Evolutionary conservation across 2,888 invertebrate genomes (phyloP), one percentile per base, ranked within the genome.

Genomic region (Catocala nupta): DNA sequence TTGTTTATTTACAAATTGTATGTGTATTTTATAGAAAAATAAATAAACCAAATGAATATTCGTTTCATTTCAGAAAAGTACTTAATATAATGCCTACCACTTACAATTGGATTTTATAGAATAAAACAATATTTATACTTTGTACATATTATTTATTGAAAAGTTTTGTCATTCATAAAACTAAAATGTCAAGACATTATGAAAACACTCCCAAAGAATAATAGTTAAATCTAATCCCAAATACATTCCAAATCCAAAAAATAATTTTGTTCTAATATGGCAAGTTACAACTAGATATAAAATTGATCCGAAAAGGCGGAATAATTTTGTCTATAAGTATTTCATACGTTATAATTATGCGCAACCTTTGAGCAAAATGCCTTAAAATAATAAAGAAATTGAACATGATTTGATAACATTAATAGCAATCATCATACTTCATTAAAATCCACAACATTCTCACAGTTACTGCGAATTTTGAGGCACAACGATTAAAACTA

Each of bases 1-100:
- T 91, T 92, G 93, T 91, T 93, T 94, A 93, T 93, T 94, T 94
- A 94, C 93, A 94, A 91, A 93, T 89, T 92, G 91, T 93, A 93
- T 92, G 94, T 93, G 93, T 94, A 93, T 94, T 94, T 94, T 93
- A 89, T 92, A 93, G 87, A 90, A 93, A 93, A 94, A 90, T 90
- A 91, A 91, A 91, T 84, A 88, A 87, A 90, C 83, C 70, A 69
- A 81, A 82, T 81, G 76, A 81, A 65, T 55, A 36, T 56, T 58
- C 69, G 70, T 81, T 80, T 84, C 64, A 75, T 74, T 82, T 49
- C 8, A 56, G 1, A 10, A 12, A 9, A 11, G 12, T n/a, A 5
- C 34, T 11, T 48, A 10, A 16, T 47, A 13, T 47, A 11, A n/a
- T 44, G 16, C 7, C 13, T 47, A 47, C 13, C 7, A 44, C 5